Percentiles rank a stretch among this genome's conserved stretches.
phyloP scores from a whole-genome alignment of 2,113 vertebrate species.

The Phalacrocorax carbo region DNA sequence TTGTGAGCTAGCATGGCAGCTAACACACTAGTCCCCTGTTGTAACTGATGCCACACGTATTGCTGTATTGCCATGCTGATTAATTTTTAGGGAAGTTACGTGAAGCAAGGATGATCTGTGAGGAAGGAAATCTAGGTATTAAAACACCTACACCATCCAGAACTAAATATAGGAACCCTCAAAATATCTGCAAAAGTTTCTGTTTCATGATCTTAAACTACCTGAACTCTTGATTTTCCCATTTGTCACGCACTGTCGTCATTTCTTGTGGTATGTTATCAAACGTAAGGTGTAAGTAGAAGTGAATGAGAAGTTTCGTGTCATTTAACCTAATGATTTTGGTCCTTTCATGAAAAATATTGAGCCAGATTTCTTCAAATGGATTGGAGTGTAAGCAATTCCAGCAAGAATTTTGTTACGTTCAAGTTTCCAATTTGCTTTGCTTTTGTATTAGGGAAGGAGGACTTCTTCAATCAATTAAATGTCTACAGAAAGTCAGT shows the following conservation, averaged over 20 bases:
- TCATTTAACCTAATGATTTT: constrained; percentile 33
- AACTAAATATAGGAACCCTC: constrained; percentile 26
- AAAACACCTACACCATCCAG: not conserved
- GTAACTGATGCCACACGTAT: not conserved
- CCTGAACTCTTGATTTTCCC: constrained; percentile 11
- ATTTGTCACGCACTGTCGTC: not conserved
- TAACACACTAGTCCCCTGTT: not conserved
- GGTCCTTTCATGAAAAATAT: not conserved
- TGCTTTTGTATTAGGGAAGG: not conserved
- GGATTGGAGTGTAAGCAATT: not conserved
- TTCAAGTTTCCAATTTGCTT: constrained; percentile 16
- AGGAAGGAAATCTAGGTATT: constrained; percentile 16
- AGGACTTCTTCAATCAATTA: constrained; percentile 6
- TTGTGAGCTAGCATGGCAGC: not conserved
- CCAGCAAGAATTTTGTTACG: not conserved
- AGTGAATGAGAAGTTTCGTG: not conserved
- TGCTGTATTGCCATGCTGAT: not conserved
- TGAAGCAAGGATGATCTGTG: not conserved
- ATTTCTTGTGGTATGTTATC: not conserved
- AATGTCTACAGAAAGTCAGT: not conserved
- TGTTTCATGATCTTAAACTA: not conserved
- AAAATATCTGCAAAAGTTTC: not conserved
- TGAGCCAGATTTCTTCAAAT: not conserved
- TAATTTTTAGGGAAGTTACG: not conserved
- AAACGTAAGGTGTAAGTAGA: not conserved